Conservation (phyloP, 2,113 vertebrate species). For the Sinosuthora webbiana region DNA sequence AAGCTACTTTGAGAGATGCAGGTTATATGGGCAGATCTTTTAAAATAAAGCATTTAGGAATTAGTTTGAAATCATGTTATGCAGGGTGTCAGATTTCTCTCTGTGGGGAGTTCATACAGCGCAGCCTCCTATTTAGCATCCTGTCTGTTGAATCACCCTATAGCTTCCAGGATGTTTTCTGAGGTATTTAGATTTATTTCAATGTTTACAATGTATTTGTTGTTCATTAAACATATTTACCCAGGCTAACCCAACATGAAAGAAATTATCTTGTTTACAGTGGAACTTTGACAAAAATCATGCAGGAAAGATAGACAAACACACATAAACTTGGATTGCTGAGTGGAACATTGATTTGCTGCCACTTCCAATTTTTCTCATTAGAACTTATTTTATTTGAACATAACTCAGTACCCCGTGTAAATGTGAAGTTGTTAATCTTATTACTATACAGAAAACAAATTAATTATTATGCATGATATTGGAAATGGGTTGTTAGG, state of each 20-base stretch:
- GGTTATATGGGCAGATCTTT: neutral
- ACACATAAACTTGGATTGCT: slow-evolving; percentile 71
- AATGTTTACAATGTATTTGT: slow-evolving; percentile 72
- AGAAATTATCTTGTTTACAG: slow-evolving; percentile 78
- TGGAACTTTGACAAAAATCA: slow-evolving; percentile 75
- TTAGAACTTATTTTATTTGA: slow-evolving; percentile 82
- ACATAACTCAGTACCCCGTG: slow-evolving; percentile 76
- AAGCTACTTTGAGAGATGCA: neutral
- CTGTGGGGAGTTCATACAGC: neutral
- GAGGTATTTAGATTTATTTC: slow-evolving; percentile 67
- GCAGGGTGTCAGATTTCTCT: neutral
- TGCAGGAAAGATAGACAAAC: slow-evolving; percentile 73
- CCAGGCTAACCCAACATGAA: slow-evolving; percentile 77
- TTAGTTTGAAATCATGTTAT: neutral
- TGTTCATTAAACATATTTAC: slow-evolving; percentile 80
- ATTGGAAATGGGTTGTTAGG: slow-evolving; percentile 77
- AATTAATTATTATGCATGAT: slow-evolving; percentile 83
- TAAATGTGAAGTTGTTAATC: slow-evolving; percentile 79
- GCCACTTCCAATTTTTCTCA: slow-evolving; percentile 77
- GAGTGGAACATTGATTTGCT: slow-evolving; percentile 76
- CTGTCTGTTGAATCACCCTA: slow-evolving; percentile 48
- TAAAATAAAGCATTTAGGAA: neutral
- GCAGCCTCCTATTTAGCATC: neutral
- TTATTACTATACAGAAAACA: slow-evolving; percentile 81
- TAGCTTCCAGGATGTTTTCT: slow-evolving; percentile 43